Evolutionary conservation across 2,888 invertebrate species (phyloP).

Genomic region (Kuschelorhynchus macadamiae): DNA sequence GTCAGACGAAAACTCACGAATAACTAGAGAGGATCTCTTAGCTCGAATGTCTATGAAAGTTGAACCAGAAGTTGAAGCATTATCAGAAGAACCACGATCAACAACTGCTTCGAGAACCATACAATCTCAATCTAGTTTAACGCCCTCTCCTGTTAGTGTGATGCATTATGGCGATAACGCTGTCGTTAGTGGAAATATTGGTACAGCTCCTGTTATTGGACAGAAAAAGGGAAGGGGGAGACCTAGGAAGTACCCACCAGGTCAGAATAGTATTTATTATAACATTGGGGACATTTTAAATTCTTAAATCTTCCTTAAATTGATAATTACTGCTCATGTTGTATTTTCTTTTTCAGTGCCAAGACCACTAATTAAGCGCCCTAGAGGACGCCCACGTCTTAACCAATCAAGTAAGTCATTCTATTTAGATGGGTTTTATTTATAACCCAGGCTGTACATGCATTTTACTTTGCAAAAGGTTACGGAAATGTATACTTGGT

Average conservation of each 20-base stretch:
- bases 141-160: background rate
- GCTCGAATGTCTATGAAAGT: slow-evolving; percentile 11
- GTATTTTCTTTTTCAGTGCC: slow-evolving; percentile 51
- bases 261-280: slow-evolving; percentile 25
- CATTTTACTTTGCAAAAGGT: no score
- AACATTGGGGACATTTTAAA: no score
- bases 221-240: slow-evolving; percentile 71
- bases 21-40: slow-evolving; percentile 41
- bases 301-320: no score
- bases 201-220: slow-evolving; percentile 60
- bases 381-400: slow-evolving; percentile 59
- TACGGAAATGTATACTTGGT: no score
- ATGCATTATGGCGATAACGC: background rate
- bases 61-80: background rate
- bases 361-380: slow-evolving; percentile 57
- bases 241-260: slow-evolving; percentile 71
- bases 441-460: no score
- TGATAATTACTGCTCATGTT: background rate
- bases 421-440: no score
- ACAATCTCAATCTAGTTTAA: slow-evolving; percentile 53
- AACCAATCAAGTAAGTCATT: slow-evolving; percentile 48
- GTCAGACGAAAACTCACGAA: slow-evolving; percentile 15
- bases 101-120: background rate
- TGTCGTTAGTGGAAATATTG: background rate
- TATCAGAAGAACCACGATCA: background rate